A percentile compares a stretch with the other conserved stretches of the same genome.
Conservation (phyloP, 2,113 vertebrate genomes). For the Sula dactylatra region DNA sequence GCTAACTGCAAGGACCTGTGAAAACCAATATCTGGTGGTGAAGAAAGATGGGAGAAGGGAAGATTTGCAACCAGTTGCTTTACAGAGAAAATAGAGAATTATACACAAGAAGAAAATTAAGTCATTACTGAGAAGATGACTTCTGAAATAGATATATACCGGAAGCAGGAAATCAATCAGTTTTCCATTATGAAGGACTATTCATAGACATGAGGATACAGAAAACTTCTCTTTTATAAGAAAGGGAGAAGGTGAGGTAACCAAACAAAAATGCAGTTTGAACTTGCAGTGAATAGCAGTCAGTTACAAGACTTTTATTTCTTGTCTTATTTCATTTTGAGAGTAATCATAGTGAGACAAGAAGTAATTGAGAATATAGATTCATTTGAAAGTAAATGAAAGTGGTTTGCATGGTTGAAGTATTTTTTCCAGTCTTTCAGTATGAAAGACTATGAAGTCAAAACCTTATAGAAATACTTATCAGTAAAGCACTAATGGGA, state of each 20-base stretch:
- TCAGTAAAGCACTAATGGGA: background rate
- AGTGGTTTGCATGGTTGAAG: background rate
- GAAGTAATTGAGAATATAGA: constrained; percentile 1
- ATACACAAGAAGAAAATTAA: constrained; percentile 3
- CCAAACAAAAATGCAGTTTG: background rate
- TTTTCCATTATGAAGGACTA: background rate
- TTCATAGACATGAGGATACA: background rate
- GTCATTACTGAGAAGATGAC: background rate
- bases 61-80: background rate
- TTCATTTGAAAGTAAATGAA: constrained; percentile 16
- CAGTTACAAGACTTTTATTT: background rate
- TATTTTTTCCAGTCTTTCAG: background rate
- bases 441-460: background rate
- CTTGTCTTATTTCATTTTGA: background rate
- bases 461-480: background rate
- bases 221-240: background rate
- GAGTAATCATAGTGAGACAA: background rate
- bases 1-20: background rate
- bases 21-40: background rate
- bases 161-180: background rate
- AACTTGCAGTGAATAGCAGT: background rate
- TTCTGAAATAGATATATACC: background rate
- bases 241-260: background rate
- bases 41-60: background rate
- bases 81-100: background rate